Conservation (phyloP, 2,888 invertebrate species). For the Nematopogon swammerdamellus region DNA sequence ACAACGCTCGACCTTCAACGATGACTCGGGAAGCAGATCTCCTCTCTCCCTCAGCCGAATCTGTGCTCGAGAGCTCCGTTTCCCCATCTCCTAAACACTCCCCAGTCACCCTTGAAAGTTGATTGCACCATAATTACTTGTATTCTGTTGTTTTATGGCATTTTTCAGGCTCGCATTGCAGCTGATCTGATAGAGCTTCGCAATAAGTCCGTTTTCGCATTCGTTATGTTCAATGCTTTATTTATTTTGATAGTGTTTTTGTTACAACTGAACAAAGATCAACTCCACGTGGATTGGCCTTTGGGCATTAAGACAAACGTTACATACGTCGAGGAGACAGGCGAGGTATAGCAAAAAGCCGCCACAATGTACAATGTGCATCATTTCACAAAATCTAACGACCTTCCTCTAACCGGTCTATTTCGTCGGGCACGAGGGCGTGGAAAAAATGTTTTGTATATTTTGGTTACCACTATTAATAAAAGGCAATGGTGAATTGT, state of each 20-base stretch:
- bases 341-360: slow-evolving; percentile 71
- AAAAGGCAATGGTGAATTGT: background rate
- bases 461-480: slow-evolving; percentile 9
- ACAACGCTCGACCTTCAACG: slow-evolving; percentile 44
- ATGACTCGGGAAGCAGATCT: slow-evolving; percentile 31
- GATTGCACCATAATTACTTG: slow-evolving; percentile 30
- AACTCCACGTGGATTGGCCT: slow-evolving; percentile 96
- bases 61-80: too few species aligned
- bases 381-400: slow-evolving; percentile 51
- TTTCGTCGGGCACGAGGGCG: slow-evolving; percentile 52
- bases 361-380: slow-evolving; percentile 39
- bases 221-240: slow-evolving; percentile 99
- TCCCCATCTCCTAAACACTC: too few species aligned
- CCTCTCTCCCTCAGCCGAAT: too few species aligned
- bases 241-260: slow-evolving; percentile 99
- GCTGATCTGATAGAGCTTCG: slow-evolving; percentile 90
- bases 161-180: slow-evolving; percentile 82
- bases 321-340: slow-evolving; percentile 88
- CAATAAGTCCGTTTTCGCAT: slow-evolving; percentile 96
- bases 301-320: slow-evolving; percentile 93
- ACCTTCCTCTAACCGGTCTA: slow-evolving; percentile 53
- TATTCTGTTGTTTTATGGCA: slow-evolving; percentile 38
- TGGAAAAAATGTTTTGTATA: slow-evolving; percentile 20
- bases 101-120: slow-evolving; percentile 58
- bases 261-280: slow-evolving; percentile 98